These are phyloP conservation scores for Luperina testacea DNA, from an alignment of 2,888 invertebrate genomes.

Conservation along the genomic window DNA sequence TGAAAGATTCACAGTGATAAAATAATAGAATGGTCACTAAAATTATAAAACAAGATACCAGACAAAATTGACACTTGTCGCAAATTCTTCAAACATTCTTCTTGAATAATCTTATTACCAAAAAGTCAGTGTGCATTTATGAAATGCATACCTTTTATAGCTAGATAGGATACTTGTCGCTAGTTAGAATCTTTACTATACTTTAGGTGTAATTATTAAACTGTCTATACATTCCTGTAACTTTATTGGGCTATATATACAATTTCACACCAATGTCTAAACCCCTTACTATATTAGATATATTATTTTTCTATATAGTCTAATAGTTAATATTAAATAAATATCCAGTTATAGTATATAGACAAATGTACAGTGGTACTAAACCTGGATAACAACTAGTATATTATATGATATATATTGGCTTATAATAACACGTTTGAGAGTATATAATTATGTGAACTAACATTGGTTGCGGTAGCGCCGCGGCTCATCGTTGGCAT, in stretches of 20 bases:
- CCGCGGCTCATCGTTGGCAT: conserved; percentile 60
- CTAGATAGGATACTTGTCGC: conserved; percentile 76
- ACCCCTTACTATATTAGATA: conserved; percentile 64
- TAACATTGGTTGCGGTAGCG: conserved; percentile 65
- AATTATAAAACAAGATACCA: conserved; percentile 40
- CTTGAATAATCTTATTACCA: conserved; percentile 71
- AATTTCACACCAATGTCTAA: conserved; percentile 69
- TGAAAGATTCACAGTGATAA: conserved; percentile 66
- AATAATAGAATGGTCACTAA: conserved; percentile 59
- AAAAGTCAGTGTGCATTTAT: conserved; percentile 84
- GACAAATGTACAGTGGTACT: conserved; percentile 61
- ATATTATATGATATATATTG: conserved; percentile 63
- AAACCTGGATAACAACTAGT: conserved; percentile 58
- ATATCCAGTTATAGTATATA: conserved; percentile 57
- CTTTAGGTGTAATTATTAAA: conserved; percentile 71
- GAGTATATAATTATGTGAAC: conserved; percentile 57
- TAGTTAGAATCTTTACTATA: conserved; percentile 74
- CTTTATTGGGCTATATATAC: conserved; percentile 70
- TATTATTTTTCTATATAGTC: conserved; percentile 63
- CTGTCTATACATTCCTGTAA: conserved; percentile 80
- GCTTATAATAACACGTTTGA: conserved; percentile 64
- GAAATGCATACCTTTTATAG: conserved; percentile 80
- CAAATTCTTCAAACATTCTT: conserved; percentile 64
- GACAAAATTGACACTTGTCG: conserved; percentile 56
- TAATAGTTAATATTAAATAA: conserved; percentile 52